phyloP scores from a whole-genome alignment of 2,888 invertebrate species.

The Unio pictorum region DNA sequence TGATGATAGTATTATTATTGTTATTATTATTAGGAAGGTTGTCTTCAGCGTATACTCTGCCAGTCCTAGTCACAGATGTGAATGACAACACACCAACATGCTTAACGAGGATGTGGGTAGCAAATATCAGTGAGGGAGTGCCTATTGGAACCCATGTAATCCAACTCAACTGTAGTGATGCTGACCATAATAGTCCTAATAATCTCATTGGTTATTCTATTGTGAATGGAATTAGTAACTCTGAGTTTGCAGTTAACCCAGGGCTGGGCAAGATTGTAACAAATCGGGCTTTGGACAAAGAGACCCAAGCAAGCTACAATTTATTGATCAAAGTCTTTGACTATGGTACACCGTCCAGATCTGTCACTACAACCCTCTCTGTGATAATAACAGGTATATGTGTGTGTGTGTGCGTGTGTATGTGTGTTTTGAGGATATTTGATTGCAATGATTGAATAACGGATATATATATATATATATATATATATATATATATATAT shows the following conservation, averaged over 20 bases:
- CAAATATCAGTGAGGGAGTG: constrained; percentile 40
- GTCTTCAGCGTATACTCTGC: too few species aligned
- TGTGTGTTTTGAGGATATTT: too few species aligned
- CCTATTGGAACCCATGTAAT: constrained; percentile 31
- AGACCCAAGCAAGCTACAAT: constrained; percentile 29
- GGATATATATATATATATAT: too few species aligned
- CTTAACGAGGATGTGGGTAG: constrained; percentile 28
- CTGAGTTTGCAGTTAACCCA: too few species aligned
- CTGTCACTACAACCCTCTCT: constrained; percentile 26
- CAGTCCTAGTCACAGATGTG: too few species aligned
- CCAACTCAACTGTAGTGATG: constrained; percentile 45
- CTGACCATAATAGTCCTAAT: constrained; percentile 37
- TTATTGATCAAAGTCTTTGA: constrained; percentile 33
- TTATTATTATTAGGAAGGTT: too few species aligned
- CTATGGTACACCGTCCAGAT: constrained; percentile 25
- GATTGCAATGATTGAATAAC: too few species aligned
- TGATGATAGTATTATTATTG: too few species aligned
- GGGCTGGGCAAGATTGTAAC: constrained; percentile 24
- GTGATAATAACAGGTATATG: constrained; percentile 37
- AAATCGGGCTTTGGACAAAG: constrained; percentile 33
- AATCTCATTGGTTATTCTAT: constrained; percentile 23
- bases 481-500: too few species aligned
- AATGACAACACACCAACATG: constrained; percentile 62
- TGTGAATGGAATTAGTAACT: too few species aligned
- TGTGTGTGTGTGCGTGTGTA: too few species aligned